Percentiles rank a stretch among this genome's conserved stretches.
Evolutionary conservation across 1,140 invertebrate genomes (phyloP).

Genomic region (Protaetia brevitarsis): DNA sequence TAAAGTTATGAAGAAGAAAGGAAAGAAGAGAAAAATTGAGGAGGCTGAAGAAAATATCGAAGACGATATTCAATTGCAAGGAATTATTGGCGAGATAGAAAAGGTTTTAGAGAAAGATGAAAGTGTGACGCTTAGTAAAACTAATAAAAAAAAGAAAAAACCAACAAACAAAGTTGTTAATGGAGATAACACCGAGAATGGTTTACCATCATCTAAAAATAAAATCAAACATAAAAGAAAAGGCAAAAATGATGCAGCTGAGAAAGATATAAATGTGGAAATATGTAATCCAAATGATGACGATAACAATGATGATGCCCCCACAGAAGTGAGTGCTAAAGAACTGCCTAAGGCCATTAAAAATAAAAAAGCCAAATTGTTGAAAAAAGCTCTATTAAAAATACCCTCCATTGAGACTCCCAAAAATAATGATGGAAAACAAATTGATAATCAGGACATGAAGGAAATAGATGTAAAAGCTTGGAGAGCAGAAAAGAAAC

Average conservation of each 20-base stretch:
- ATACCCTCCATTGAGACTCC: not conserved
- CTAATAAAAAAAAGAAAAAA: conserved; percentile 13
- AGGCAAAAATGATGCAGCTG: not conserved
- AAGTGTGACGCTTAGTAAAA: conserved; percentile 3
- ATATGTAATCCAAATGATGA: conserved; percentile 13
- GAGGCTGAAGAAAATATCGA: conserved; percentile 23
- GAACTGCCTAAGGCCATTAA: conserved; percentile 26
- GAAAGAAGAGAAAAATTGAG: conserved; percentile 24
- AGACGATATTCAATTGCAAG: not conserved
- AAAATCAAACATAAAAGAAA: conserved; percentile 27
- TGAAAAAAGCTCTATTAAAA: not conserved
- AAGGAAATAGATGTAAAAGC: not conserved
- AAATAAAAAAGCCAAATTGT: conserved; percentile 29
- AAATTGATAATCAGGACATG: not conserved
- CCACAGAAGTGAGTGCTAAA: conserved; percentile 32
- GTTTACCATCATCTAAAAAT: not conserved
- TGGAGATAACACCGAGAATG: not conserved
- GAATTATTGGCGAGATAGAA: not conserved
- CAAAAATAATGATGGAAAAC: not conserved
- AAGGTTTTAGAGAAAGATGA: conserved; percentile 19
- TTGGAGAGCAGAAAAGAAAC: not conserved
- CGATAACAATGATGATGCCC: conserved; percentile 35
- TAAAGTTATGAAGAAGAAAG: not conserved
- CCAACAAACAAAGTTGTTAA: not conserved
- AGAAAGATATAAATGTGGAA: conserved; percentile 4